These are phyloP conservation scores for Phalacrocorax pelagicus DNA, from an alignment of 2,113 vertebrate species.

Conservation along the genomic window DNA sequence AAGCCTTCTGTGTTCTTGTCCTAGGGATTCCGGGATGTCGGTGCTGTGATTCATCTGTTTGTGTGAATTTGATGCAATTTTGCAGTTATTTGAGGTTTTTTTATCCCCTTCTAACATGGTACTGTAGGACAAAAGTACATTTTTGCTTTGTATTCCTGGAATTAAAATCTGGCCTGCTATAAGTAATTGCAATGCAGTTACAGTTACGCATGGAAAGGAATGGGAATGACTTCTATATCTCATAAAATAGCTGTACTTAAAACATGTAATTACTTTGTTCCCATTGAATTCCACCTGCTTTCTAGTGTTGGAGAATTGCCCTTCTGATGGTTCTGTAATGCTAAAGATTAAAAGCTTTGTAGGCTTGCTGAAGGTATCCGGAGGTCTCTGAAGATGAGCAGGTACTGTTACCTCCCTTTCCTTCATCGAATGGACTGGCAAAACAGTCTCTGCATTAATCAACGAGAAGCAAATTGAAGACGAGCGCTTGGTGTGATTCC, in stretches of 20 bases:
- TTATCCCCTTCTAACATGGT: background rate
- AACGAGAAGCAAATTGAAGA: background rate
- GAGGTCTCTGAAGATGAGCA: background rate
- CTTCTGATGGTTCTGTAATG: background rate
- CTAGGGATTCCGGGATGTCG: background rate
- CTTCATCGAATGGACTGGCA: accelerated
- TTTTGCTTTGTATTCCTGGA: background rate
- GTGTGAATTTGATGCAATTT: background rate
- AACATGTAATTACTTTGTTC: background rate
- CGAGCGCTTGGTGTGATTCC: background rate
- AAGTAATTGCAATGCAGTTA: background rate
- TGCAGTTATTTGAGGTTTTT: background rate
- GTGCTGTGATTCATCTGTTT: background rate
- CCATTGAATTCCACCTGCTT: background rate
- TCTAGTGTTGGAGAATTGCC: background rate
- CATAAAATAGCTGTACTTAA: background rate
- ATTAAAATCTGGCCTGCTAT: background rate
- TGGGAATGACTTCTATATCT: background rate
- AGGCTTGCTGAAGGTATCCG: background rate
- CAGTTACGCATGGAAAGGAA: background rate
- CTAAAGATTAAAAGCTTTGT: background rate
- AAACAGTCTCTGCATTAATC: background rate
- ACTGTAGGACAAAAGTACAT: background rate
- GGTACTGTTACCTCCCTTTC: background rate
- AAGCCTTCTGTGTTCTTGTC: background rate